These are phyloP conservation scores for Gonatopus flavifemur DNA, from an alignment of 1,140 invertebrate species.

Conservation along the genomic window DNA sequence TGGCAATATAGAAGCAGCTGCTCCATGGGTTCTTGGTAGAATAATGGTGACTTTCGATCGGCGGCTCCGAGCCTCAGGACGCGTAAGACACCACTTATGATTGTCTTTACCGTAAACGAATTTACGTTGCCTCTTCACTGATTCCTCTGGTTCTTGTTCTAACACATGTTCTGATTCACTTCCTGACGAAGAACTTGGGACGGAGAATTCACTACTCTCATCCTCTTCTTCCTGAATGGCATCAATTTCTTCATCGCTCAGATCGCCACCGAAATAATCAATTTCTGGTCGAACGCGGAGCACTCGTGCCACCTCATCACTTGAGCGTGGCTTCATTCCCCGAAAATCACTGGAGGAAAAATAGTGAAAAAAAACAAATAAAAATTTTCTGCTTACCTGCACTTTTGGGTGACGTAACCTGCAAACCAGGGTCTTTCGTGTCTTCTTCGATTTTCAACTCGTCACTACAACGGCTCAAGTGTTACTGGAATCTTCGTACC, in stretches of 20 bases:
- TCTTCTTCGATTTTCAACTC: no score
- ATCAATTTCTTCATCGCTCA: conserved; percentile 9
- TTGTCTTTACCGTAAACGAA: conserved; percentile 6
- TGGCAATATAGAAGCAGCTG: conserved; percentile 4
- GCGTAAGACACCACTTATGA: background rate
- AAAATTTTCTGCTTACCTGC: background rate
- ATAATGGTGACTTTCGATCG: conserved; percentile 1
- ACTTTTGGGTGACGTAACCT: background rate
- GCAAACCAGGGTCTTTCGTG: background rate
- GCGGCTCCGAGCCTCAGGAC: conserved; percentile 4
- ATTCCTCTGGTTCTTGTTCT: background rate
- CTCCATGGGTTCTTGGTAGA: background rate
- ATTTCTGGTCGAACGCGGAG: background rate
- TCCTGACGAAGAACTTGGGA: background rate
- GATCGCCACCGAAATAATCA: conserved; percentile 5
- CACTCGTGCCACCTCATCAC: background rate
- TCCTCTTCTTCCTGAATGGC: conserved; percentile 1
- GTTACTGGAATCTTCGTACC: no score
- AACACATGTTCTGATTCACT: conserved; percentile 1
- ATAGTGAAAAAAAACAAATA: background rate
- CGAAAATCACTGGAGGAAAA: background rate
- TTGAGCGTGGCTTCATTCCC: background rate
- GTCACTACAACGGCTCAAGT: no score
- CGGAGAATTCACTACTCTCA: background rate
- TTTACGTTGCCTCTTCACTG: background rate